Evolutionary conservation across 2,888 invertebrate species (phyloP), one percentile per base, ranked within the genome.

Genomic region (Palloptera scutellata): DNA sequence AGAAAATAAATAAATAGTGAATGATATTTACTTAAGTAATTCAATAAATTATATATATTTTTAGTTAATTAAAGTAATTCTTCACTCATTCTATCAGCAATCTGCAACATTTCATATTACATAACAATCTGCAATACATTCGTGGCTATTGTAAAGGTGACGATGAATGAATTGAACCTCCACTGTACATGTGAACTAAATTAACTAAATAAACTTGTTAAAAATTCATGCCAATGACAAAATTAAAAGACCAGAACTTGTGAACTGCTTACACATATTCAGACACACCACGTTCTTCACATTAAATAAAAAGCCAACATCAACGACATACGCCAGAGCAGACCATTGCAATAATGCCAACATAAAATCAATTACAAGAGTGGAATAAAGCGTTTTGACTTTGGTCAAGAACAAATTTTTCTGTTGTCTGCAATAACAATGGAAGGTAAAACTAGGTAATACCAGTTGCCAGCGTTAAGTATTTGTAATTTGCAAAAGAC

Each of bases 211-310:
- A 61, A 54, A 61, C 61, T 61, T 66, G 54, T 61, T 66, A 61
- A 67, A 74, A 74, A 80, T 75, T 72, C 77, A 69, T 78, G 79
- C 79, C 79, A 80, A 80, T 79, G 79, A 78, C 78, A 78, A 72
- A 68, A 63, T 70, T 67, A 70, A 61, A 63, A 57, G 69, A 62
- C 53, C 69, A 66, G 60, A 67, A 67, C 67, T 67, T 48, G 53
- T 66, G 45, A 55, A 43, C 13, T 30, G 20, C 30, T 6, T 57
- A 30, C 30, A 30, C 30, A 30, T 30, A 30, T 30, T 2, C 30
- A 30, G 30, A 30, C 30, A 30, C 30, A 30, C 30, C 30, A 30
- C 30, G 30, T 30, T 30, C 30, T 30, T 30, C 52, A 58, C 12
- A 54, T 51, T 61, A n/a, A 13, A n/a, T 8, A 19, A 1, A 58